phyloP scores from a whole-genome alignment of 2,113 vertebrate genomes.

The Chaetodon trifascialis region DNA sequence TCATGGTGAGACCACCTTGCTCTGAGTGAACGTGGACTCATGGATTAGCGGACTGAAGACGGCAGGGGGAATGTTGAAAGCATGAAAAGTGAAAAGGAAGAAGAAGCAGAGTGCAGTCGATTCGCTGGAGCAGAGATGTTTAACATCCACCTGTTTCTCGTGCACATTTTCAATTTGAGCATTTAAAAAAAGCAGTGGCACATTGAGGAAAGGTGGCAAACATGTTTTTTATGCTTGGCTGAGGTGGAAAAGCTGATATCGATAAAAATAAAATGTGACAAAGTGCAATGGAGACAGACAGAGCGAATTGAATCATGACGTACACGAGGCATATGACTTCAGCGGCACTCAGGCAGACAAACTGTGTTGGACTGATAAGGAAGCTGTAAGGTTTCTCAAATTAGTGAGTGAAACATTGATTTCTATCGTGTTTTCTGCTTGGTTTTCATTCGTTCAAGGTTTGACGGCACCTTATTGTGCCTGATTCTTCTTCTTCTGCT shows the following conservation, averaged over 20 bases:
- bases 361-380: neutral
- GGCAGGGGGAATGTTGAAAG: neutral
- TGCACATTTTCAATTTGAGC: neutral
- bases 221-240: neutral
- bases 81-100: slow-evolving; percentile 3
- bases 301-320: neutral
- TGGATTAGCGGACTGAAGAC: slow-evolving; percentile 7
- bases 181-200: neutral
- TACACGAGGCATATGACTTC: neutral
- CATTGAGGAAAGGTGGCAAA: neutral
- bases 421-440: neutral
- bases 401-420: neutral
- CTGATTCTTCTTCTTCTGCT: neutral
- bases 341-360: neutral
- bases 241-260: neutral
- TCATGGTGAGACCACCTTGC: slow-evolving; percentile 7
- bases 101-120: neutral
- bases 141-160: neutral
- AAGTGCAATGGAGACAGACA: neutral
- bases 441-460: neutral
- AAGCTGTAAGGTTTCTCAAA: neutral
- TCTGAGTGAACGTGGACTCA: slow-evolving; percentile 27
- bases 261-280: neutral
- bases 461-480: neutral
- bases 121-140: neutral